These are phyloP conservation scores for Drosophila kepulauana DNA, from an alignment of 1,140 invertebrate genomes.

Conservation along the genomic window DNA sequence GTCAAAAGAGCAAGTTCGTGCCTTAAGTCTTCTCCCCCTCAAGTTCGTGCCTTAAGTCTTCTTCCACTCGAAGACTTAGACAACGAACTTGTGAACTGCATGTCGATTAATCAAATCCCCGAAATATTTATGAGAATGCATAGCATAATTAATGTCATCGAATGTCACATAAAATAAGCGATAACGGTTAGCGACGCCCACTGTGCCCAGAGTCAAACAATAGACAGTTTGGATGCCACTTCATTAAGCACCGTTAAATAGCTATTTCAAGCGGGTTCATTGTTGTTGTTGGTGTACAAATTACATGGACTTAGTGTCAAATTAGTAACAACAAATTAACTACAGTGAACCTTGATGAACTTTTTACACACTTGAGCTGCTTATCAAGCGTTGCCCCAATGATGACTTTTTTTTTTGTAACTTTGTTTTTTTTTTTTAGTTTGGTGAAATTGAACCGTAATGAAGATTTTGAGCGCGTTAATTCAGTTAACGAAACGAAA, in stretches of 20 bases:
- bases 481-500: slow-evolving; percentile 36
- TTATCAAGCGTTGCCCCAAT: slow-evolving; percentile 54
- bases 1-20: background rate
- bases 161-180: background rate
- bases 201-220: slow-evolving; percentile 37
- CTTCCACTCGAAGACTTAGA: background rate
- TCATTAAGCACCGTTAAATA: slow-evolving; percentile 68
- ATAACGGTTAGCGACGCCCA: slow-evolving; percentile 29
- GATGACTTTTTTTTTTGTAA: slow-evolving; percentile 31
- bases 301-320: slow-evolving; percentile 47
- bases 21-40: background rate
- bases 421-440: background rate
- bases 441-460: slow-evolving; percentile 56
- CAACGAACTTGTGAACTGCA: slow-evolving; percentile 20
- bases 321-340: slow-evolving; percentile 44
- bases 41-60: background rate
- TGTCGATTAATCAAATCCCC: slow-evolving; percentile 12
- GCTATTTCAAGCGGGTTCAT: slow-evolving; percentile 9
- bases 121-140: slow-evolving; percentile 1
- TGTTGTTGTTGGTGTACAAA: slow-evolving; percentile 12
- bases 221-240: slow-evolving; percentile 48
- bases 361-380: slow-evolving; percentile 42
- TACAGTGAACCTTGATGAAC: slow-evolving; percentile 58
- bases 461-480: slow-evolving; percentile 43
- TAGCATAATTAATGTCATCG: slow-evolving; percentile 14